A percentile compares a stretch with the other conserved stretches of the same genome.
Conservation (phyloP, 2,888 invertebrate genomes). For the Adineta ricciae region DNA sequence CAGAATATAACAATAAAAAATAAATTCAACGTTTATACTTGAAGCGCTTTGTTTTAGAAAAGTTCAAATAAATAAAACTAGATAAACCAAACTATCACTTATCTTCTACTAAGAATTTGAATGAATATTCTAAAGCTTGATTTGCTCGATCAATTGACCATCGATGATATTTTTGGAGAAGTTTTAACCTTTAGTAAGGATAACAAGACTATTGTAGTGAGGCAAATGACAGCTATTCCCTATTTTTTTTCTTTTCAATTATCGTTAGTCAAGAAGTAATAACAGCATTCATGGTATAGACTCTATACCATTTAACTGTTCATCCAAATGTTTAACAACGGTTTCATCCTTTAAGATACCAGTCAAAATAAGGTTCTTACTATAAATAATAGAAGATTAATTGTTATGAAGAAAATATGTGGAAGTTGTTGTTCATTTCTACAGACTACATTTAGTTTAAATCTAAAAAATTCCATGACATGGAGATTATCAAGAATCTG, state of each 20-base stretch:
- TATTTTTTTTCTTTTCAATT: not conserved
- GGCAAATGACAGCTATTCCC: too few relatives aligned
- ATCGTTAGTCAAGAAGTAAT: not conserved
- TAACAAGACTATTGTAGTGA: not conserved
- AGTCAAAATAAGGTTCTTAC: not conserved
- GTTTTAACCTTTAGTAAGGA: not conserved
- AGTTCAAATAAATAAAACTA: too few relatives aligned
- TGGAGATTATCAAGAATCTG: too few relatives aligned
- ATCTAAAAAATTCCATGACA: too few relatives aligned
- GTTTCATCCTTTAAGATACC: not conserved
- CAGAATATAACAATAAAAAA: not conserved
- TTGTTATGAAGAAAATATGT: not conserved
- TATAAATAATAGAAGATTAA: not conserved
- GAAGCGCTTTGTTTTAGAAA: too few relatives aligned
- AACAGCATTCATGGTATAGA: not conserved
- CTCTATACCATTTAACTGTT: not conserved
- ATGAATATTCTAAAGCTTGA: not conserved
- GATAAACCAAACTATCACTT: too few relatives aligned
- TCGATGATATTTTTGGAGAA: not conserved
- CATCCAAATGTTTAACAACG: not conserved
- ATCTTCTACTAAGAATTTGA: too few relatives aligned
- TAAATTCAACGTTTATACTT: too few relatives aligned
- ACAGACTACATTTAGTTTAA: not conserved
- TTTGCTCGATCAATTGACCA: not conserved
- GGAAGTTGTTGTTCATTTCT: not conserved